phyloP scores from a whole-genome alignment of 2,113 vertebrate genomes.

The Chamaetylas fuelleborni region DNA sequence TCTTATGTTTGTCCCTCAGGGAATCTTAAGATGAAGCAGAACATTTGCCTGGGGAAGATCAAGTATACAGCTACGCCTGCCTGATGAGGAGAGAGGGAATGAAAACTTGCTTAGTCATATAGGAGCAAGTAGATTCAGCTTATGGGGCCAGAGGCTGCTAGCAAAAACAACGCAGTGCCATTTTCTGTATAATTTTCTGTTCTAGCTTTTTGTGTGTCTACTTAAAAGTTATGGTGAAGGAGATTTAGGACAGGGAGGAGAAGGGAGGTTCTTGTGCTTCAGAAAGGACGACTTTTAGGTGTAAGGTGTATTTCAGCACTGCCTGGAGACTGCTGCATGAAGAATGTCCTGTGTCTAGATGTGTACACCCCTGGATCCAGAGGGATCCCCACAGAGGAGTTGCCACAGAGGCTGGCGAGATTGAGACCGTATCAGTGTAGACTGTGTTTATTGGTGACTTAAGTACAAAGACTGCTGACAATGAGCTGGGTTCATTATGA shows the following conservation, averaged over 20 bases:
- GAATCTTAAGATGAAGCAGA: background rate
- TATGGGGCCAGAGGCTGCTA: background rate
- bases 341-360: fast-evolving
- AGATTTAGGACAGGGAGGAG: background rate
- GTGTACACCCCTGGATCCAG: background rate
- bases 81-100: background rate
- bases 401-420: fast-evolving
- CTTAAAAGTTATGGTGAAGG: background rate
- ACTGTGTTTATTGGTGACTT: background rate
- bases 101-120: background rate
- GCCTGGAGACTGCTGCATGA: background rate
- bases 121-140: background rate
- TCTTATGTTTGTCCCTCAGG: background rate
- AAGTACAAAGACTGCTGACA: background rate
- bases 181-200: background rate
- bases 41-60: background rate
- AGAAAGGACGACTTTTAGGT: background rate
- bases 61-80: background rate
- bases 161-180: background rate
- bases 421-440: background rate
- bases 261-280: background rate
- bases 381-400: background rate
- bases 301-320: background rate
- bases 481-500: background rate
- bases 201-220: background rate